Base-by-base conservation (phyloP, 2,797 vertebrate species). In the Aphelocoma californica region DNA sequence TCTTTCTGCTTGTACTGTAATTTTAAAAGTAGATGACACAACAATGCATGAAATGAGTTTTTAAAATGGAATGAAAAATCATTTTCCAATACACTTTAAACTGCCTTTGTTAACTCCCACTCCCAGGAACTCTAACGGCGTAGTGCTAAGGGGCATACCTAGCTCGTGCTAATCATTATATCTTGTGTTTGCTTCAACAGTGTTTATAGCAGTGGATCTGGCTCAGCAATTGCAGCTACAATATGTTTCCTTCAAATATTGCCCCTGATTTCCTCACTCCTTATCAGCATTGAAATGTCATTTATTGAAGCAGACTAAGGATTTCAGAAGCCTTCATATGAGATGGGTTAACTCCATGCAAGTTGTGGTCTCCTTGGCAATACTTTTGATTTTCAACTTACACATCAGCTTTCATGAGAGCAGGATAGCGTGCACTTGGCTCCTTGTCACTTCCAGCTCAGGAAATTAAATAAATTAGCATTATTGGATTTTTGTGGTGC, bases 21-120 rank as follows among this genome's bases (percentile, higher is more conserved):
- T 97, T 97, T 96, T 89, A 90, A 95, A 95, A 96, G 93, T 81
- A 95, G 94, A 96, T 97, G 94, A 96, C 94, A 97, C 96, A 96
- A 97, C 93, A 96, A 96, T 93, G 96, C 95, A 97, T 97, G 96
- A 97, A 97, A 97, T 97, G 95, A 97, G 95, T 93, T 97, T 97
- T 96, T 96, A 88, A 97, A 97, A 96, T 95, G 65, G 86, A 96
- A 94, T 92, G 86, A 95, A 96, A 97, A 97, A 97, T 96, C 79
- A 91, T 96, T 96, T 96, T 96, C 90, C 94, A 96, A 89, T 88
- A 89, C 66, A 45, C 57, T 92, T 94, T 93, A 95, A 95, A 81
- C 57, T 85, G 79, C 93, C 86, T 94, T 94, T 96, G 83, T 97
- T 96, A 95, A 95, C 94, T 90, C 75, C 53, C 24, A 44, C 56